These are phyloP conservation scores for Geotrupes spiniger DNA, from an alignment of 2,888 invertebrate genomes.

Conservation along the genomic window DNA sequence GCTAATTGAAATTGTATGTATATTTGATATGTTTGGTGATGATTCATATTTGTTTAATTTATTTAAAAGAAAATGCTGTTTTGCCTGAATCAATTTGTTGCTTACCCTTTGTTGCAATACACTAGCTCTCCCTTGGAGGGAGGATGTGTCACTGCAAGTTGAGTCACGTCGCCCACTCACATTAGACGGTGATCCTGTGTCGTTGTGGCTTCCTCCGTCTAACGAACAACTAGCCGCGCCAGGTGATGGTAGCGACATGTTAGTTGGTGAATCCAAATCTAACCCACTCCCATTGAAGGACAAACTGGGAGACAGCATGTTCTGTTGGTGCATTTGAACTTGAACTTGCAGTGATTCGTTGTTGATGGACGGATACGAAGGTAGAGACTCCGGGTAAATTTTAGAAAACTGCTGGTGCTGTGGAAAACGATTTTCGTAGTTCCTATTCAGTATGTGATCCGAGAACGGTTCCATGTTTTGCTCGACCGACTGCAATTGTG, in stretches of 20 bases:
- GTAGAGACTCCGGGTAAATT: slow-evolving; percentile 46
- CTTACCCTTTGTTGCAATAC: slow-evolving; percentile 88
- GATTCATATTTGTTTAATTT: background rate
- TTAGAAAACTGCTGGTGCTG: slow-evolving; percentile 45
- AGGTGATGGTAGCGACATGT: slow-evolving; percentile 79
- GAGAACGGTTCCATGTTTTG: slow-evolving; percentile 69
- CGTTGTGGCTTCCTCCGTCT: slow-evolving; percentile 62
- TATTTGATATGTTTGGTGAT: slow-evolving; percentile 1
- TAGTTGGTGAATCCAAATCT: slow-evolving; percentile 70
- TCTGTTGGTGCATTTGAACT: slow-evolving; percentile 59
- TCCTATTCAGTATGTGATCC: slow-evolving; percentile 64
- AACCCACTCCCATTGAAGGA: slow-evolving; percentile 66
- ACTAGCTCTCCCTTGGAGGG: slow-evolving; percentile 60
- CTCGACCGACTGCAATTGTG: slow-evolving; percentile 51
- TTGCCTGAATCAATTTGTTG: slow-evolving; percentile 55
- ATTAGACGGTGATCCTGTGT: slow-evolving; percentile 62
- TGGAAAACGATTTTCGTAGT: slow-evolving; percentile 37
- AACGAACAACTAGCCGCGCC: slow-evolving; percentile 69
- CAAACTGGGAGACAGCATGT: slow-evolving; percentile 53
- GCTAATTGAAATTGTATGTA: too few species aligned
- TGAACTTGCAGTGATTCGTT: slow-evolving; percentile 57
- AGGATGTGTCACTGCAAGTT: slow-evolving; percentile 54
- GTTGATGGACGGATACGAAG: slow-evolving; percentile 44
- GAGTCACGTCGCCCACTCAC: slow-evolving; percentile 66
- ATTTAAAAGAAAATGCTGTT: slow-evolving; percentile 23